These are phyloP conservation scores for Polyergus mexicanus DNA, from an alignment of 1,140 invertebrate species.

Conservation along the genomic window DNA sequence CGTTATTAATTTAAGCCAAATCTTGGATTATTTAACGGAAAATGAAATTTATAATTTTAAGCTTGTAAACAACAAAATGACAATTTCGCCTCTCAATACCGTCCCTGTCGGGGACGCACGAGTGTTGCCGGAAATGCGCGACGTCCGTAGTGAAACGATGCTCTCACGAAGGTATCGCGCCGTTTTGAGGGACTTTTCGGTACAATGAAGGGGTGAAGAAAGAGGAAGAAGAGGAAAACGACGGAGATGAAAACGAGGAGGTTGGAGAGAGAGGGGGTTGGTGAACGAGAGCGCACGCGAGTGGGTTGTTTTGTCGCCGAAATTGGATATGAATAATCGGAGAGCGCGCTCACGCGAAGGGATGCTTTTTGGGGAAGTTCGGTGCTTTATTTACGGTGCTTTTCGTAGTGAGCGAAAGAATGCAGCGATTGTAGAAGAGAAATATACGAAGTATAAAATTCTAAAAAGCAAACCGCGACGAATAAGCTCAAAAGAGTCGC, in stretches of 20 bases:
- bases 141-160: constrained; percentile 56
- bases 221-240: too few species aligned
- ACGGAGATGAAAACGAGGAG: background rate
- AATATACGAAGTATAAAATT: constrained; percentile 21
- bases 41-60: background rate
- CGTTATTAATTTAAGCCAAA: background rate
- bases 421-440: background rate
- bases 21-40: background rate
- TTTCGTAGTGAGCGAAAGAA: background rate
- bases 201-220: too few species aligned
- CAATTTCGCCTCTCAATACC: constrained; percentile 7
- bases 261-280: background rate
- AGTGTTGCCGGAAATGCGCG: constrained; percentile 69
- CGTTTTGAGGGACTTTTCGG: constrained; percentile 28
- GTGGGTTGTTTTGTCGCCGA: constrained; percentile 23
- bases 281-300: background rate
- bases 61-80: background rate
- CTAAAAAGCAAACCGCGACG: background rate
- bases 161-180: constrained; percentile 8
- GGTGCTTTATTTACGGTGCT: too few species aligned
- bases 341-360: background rate
- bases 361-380: constrained; percentile 11
- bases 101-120: constrained; percentile 31
- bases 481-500: background rate
- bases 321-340: constrained; percentile 50